Evolutionary conservation across 2,888 invertebrate species (phyloP).

Genomic region (Drosophila mettleri): DNA sequence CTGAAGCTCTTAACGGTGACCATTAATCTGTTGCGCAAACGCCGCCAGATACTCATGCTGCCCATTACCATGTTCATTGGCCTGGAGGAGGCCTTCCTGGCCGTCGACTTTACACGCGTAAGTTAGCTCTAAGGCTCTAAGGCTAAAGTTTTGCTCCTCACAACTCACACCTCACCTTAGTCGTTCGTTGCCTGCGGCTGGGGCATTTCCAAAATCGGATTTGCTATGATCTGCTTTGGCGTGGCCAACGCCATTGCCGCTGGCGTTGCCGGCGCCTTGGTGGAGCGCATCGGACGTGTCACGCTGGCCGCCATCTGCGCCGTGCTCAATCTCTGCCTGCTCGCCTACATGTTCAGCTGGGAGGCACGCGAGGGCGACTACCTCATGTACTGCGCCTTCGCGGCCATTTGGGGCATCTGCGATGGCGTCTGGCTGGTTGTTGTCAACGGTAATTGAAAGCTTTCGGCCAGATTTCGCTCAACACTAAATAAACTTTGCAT

Average conservation of each 20-base stretch:
- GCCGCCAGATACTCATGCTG: constrained; percentile 92
- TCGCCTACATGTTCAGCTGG: constrained; percentile 90
- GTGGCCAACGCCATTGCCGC: constrained; percentile 95
- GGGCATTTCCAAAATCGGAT: constrained; percentile 96
- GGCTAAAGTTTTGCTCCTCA: constrained; percentile 2
- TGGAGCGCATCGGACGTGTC: constrained; percentile 90
- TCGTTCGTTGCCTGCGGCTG: constrained; percentile 94
- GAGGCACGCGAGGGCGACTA: constrained; percentile 89
- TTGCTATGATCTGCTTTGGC: constrained; percentile 97
- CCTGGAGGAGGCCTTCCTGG: constrained; percentile 96
- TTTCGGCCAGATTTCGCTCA: neutral
- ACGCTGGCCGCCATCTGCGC: constrained; percentile 92
- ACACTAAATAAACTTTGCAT: neutral
- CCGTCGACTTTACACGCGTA: constrained; percentile 93
- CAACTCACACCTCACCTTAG: constrained; percentile 86
- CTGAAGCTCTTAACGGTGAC: constrained; percentile 90
- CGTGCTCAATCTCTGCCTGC: constrained; percentile 89
- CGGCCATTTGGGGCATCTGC: constrained; percentile 94
- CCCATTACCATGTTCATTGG: constrained; percentile 97
- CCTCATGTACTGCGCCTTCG: constrained; percentile 90
- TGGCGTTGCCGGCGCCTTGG: constrained; percentile 91
- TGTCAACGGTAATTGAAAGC: constrained; percentile 90
- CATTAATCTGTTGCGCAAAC: constrained; percentile 90
- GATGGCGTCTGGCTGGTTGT: constrained; percentile 97
- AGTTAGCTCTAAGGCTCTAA: constrained; percentile 69